These are phyloP conservation scores for Sarotherodon lohbergeri DNA, from an alignment of 2,113 vertebrate genomes.

Conservation along the genomic window DNA sequence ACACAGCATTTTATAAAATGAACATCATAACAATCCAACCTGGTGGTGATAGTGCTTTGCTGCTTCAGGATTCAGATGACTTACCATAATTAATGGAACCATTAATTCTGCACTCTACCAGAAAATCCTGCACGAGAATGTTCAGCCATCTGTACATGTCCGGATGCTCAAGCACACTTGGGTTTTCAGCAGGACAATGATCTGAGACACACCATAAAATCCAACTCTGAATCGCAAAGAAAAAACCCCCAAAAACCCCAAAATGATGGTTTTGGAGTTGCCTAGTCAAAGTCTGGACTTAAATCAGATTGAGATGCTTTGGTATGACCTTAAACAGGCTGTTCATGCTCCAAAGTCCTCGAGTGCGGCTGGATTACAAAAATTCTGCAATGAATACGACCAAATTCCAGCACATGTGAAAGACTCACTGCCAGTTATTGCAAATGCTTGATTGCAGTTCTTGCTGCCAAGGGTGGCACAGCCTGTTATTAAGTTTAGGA, in stretches of 20 bases:
- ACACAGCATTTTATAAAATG: background rate
- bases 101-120: background rate
- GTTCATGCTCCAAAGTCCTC: background rate
- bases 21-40: background rate
- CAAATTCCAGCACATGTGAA: background rate
- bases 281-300: background rate
- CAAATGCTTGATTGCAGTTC: background rate
- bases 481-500: background rate
- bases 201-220: background rate
- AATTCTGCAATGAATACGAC: background rate
- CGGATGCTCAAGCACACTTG: background rate
- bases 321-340: background rate
- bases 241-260: background rate
- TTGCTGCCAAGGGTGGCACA: background rate
- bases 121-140: background rate
- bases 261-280: background rate
- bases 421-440: background rate
- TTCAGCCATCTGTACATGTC: background rate
- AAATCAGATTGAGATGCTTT: background rate
- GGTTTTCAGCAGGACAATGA: background rate
- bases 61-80: background rate
- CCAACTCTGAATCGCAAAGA: background rate
- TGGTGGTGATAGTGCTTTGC: background rate
- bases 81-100: background rate
- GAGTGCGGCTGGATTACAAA: background rate